Base-by-base conservation (phyloP, 2,797 vertebrate genomes). In the Anisognathus igniventris region DNA sequence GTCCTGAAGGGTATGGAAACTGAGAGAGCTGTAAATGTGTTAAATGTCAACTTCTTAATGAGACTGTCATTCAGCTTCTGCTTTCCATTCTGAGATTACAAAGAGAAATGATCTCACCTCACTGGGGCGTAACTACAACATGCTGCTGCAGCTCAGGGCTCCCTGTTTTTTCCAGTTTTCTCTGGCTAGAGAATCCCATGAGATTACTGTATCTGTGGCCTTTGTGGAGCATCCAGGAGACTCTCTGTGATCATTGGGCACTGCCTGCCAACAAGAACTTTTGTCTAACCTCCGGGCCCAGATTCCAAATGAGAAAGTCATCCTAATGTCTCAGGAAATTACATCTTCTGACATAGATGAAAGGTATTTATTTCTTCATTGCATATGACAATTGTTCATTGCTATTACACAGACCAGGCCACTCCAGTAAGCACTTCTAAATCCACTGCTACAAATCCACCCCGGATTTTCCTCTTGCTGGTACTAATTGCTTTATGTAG, bases 91-190 rank as follows among this genome's bases (percentile, higher is more conserved):
- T 24, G 81, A 77, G 81, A 91, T 65, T 92, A 88, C 72, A 86
- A 85, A 83, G 42, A 93, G 56, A 71, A 91, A 89, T 93, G 21
- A 91, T 75, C 92, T 96, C 86, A 94, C 44, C 76, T 92, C 33
- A 48, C 23, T n/a, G 80, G 87, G 89, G 68, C 1, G 54, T 89
- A 94, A 72, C 87, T 78, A 62, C 50, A 88, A 91, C 90, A 77
- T 81, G 93, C 92, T 81, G 58, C 79, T 90, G 86, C 94, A 96
- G 91, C 79, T 92, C 88, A 94, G 56, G 39, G 12, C 37, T 77
- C 67, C 27, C 50, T 18, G 2, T 64, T 86, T 92, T 72, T 74
- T 65, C 61, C 61, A 54, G 2, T 53, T 82, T 60, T 71, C 37
- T 92, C 35, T 85, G 31, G 30, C 83, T 54, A 87, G 44, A 85